Evolutionary conservation across 1,140 invertebrate genomes (phyloP), one percentile per base, ranked within the genome.

Genomic region (Stratiolaelaps scimitus): DNA sequence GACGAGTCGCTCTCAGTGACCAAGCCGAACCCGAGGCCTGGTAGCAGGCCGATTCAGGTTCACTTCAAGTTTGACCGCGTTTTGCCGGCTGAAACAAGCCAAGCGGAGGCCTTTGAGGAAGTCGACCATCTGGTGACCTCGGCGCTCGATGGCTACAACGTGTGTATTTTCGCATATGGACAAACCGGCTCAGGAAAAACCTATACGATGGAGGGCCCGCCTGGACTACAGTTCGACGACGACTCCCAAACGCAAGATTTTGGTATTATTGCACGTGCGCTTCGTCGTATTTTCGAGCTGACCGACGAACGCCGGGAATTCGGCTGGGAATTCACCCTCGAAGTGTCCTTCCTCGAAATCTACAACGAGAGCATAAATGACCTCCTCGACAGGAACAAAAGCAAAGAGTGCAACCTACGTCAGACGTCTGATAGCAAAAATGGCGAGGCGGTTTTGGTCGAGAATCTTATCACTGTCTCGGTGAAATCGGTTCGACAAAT

Each of bases 171-270:
- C 81, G 92, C 92, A 4, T 95, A 95, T 77, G 92, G 92, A 0
- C 91, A 94, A 77, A 94, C 91, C 5, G 90, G 90, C 34, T 90
- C 87, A 72, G 92, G 92, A 0, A 95, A 95, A 80, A 94, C 90
- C 40, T 80, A 78, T 68, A 82, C 81, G 6, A 83, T 83, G 81
- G 80, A 81, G 74, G 81, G 67, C 72, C 69, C 71, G 19, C 65
- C 5, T 4, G 47, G 79, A 82, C 4, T 77, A 68, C 10, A 74
- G 77, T 69, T 79, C 85, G 15, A 48, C 26, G 66, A 68, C 13
- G 56, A 47, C 34, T 64, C 68, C 17, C 29, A 66, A 5, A n/a
- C 56, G 7, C 23, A 47, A 0, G 68, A 70, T 34, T n/a, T n/a
- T n/a, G 78, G 78, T 2, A 88, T 93, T 75, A 91, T 92, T 70